Conservation (phyloP, 2,888 invertebrate genomes). For the Nasonovia ribisnigri region DNA sequence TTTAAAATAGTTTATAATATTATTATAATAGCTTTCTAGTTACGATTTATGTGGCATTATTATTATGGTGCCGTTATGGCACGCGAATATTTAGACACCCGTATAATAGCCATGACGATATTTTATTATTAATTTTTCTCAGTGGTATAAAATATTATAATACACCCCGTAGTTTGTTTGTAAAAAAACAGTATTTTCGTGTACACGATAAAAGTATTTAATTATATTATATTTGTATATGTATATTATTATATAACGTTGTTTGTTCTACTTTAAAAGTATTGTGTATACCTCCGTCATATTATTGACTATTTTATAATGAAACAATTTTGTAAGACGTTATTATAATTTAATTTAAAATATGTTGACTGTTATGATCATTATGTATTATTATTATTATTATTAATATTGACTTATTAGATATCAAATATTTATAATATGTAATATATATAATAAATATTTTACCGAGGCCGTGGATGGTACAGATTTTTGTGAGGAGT, state of each 20-base stretch:
- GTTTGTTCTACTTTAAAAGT: no score
- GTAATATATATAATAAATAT: neutral
- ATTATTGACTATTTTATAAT: no score
- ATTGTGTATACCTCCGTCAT: no score
- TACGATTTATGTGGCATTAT: slow-evolving; percentile 3
- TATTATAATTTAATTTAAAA: neutral
- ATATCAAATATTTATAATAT: neutral
- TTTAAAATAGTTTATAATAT: neutral
- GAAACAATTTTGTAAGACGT: neutral
- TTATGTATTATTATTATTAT: neutral
- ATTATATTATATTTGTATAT: neutral
- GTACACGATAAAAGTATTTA: neutral
- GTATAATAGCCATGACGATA: neutral
- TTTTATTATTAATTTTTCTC: neutral
- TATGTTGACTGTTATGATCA: neutral
- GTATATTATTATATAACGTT: no score
- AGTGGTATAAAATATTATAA: neutral
- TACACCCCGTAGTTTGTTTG: neutral
- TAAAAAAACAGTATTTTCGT: neutral
- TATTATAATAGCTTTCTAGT: neutral
- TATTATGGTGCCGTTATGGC: neutral
- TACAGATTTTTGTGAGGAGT: no score
- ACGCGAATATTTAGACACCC: neutral
- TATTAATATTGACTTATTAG: no score
- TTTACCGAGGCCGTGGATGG: no score